Evolutionary conservation across 2,888 invertebrate genomes (phyloP), one percentile per base, ranked within the genome.

Genomic region (Orthosia incerta): DNA sequence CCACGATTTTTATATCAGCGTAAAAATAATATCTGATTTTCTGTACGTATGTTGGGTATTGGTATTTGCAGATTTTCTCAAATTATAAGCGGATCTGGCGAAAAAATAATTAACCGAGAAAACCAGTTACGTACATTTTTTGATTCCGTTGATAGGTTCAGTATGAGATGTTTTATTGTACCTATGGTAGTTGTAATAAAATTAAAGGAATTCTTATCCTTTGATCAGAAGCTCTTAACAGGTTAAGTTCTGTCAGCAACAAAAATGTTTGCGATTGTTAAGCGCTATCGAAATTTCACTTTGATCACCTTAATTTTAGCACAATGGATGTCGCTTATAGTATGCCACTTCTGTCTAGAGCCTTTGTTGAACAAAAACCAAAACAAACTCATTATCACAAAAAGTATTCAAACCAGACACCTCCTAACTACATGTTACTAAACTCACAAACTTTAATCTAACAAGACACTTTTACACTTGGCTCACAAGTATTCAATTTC

Each of bases 401-500:
- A 59, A 60, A 51, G 11, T 13, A 18, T 18, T 23, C 16, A 18
- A 4, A 15, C n/a, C 11, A n/a, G 12, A 20, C 11, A 3, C 13
- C 4, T 23, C 4, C 16, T 16, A 53, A 74, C 39, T 45, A 31
- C 13, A 50, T 15, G 46, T 26, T 5, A 50, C 20, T 61, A 13
- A 48, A 50, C 46, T 26, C 20, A 50, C 23, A 20, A 64, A 66
- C 4, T 57, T 39, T 56, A 60, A 59, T 62, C 12, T 53, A 51
- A 65, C 31, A 68, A 70, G 76, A 46, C 18, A 26, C 26, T 68
- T 65, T 39, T 46, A 55, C 23, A 70, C 48, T 72, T 13, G 4
- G 31, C 12, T 71, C 62, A 70, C 55, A 72, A 72, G 55, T 69
- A 80, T 78, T 78, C 71, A 79, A 85, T 83, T 83, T 83, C 74